Evolutionary conservation across 2,888 invertebrate genomes (phyloP), one percentile per base, ranked within the genome.

Genomic region (Chrysolina americana): DNA sequence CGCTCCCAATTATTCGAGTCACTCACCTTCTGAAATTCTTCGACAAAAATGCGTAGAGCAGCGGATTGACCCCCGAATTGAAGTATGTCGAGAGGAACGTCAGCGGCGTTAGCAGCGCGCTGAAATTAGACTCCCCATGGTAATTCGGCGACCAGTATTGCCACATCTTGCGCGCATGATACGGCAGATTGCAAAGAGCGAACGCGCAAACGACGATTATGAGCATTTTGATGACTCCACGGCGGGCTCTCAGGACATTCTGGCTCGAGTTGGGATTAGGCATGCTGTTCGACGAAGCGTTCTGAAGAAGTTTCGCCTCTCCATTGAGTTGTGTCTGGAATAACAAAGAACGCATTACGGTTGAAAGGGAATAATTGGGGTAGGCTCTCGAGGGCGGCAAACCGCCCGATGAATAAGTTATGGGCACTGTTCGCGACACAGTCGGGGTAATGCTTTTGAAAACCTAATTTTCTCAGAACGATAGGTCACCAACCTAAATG

Each of bases 51-150:
- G 97, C 97, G 88, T 97, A 98, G 10, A 98, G 90, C 68, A 97
- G 89, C 0, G 97, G 97, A 89, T 98, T 97, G 78, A 97, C 92
- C 65, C 94, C 97, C 19, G 96, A 96, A 89, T 97, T 97, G 88
- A 95, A 93, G 87, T 96, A 98, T 59, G 96, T 93, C 81, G 96
- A 91, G 76, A 97, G 92, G 88, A 95, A 96, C 28, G 96, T 96
- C 76, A 96, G 90, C 0, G 97, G 96, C 11, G 96, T 96, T 76
- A 96, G 90, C 19, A 95, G 89, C 9, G 93, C 93, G 84, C 94
- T 94, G 86, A 95, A 94, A 84, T 93, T 92, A 76, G 93, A 92
- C 82, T 92, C 91, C 76, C 94, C 94, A 79, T 92, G 90, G 76
- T 86, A 86, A 74, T 82, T 81, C 11, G 83, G 76, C 44, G 87